Evolutionary conservation across 53 echinoderm and acorn worm species (phyloP), one percentile per base, ranked within the genome.

Genomic region (Stichopus horrens): DNA sequence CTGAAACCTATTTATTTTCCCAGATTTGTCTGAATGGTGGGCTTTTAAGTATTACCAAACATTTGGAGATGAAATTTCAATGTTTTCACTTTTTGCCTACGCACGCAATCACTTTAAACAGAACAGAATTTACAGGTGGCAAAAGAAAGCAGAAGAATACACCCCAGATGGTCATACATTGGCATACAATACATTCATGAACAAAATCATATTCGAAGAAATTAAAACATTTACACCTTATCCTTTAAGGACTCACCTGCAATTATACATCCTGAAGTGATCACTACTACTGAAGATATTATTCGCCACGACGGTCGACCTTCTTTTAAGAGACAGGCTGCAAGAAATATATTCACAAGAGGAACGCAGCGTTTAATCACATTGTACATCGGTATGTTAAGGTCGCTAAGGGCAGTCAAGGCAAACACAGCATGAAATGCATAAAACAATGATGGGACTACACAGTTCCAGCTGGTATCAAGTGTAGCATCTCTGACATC

Each of bases 351-450:
- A 55, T 75, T 93, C 37, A 94, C 90, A 7, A 96, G 78, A 1
- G 96, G 96, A 9, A 94, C 94, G 10, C 94, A 94, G 5, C 94
- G 83, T 73, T 94, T 96, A 58, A 96, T 75, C 16, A 96, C 92
- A 58, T 93, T 96, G 91, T 96, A 96, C 96, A 96, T 96, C 0
- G 94, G 94, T 13, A 96, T 93, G 76, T 93, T 93, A 92, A 96
- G 93, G 3, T 90, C 94, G 76, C 92, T 86, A 55, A 96, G 88
- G 21, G 96, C 96, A 53, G 88, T 93, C 52, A 96, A 89, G 0
- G 96, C 92, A 63, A 96, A 90, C 19, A 91, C 89, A 0, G 96
- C 76, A 80, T 96, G 93, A 76, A 96, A 86, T 57, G 92, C 76
- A 82, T 93, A 92, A 76, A 94, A 92, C 6, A 96, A 23, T 0